Base-by-base conservation (phyloP, 2,797 vertebrate species). In the Phylloscopus collybita region DNA sequence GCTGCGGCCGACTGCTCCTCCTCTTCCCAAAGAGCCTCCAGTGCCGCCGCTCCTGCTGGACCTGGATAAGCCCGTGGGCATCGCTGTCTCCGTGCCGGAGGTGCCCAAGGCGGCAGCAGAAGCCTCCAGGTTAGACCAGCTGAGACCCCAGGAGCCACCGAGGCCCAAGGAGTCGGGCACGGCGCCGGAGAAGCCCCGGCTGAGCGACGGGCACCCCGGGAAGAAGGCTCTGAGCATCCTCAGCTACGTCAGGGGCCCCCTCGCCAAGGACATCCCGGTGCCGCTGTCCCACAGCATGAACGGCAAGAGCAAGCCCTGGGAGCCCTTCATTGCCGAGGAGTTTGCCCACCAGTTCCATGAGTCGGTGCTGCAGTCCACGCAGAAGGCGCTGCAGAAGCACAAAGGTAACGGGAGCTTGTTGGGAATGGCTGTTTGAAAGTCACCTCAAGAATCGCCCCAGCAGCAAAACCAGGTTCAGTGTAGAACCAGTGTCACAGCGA, bases 291-390 rank as follows among this genome's bases (percentile, higher is more conserved):
- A 99, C 95, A 98, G 98, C 95, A 51, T 99, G 97, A 99, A 99
- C 0, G 99, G 99, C 82, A 99, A 98, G 97, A 99, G 97, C 98
- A 99, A 99, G 97, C 98, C 99, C 21, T 99, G 99, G 99, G 99
- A 99, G 64, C 99, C 98, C 88, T 99, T 99, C 97, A 98, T 99
- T 14, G 99, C 99, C 0, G 99, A 99, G 95, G 99, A 99, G 94
- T 99, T 99, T 13, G 99, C 99, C 47, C 99, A 99, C 91, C 99
- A 99, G 97, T 99, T 99, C 97, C 99, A 99, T 0, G 99, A 99
- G 94, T 99, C 99, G 0, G 99, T 99, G 95, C 98, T 99, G 93
- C 99, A 99, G 98, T 99, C 99, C 88, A 99, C 99, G 4, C 99
- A 99, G 98, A 99, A 99, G 96, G 99, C 99, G 14, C 95, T 99